These are phyloP conservation scores for Ophion slaviceki DNA, from an alignment of 2,888 invertebrate species.

Conservation along the genomic window DNA sequence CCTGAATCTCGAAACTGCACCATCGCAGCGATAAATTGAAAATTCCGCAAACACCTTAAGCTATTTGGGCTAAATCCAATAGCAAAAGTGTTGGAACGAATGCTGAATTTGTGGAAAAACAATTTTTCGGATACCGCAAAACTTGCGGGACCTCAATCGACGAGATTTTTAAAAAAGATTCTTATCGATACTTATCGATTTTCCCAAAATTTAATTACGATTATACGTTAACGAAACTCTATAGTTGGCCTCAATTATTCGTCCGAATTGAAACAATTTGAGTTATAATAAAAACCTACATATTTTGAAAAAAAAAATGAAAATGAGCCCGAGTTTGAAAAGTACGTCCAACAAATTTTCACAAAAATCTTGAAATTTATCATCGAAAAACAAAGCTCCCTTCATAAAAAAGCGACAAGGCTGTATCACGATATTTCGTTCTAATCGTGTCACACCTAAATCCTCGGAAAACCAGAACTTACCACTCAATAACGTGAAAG, in stretches of 20 bases:
- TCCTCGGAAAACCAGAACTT: conserved; percentile 73
- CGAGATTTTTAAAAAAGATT: not conserved
- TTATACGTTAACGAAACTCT: not conserved
- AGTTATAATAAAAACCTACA: not conserved
- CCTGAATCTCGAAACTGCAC: not conserved
- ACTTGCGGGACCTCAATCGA: not conserved
- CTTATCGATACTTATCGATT: not conserved
- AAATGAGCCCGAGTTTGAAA: too few relatives aligned
- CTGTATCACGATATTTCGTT: not conserved
- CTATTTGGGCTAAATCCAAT: not conserved
- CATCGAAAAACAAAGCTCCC: not conserved
- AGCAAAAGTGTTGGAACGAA: not conserved
- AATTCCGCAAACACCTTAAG: not conserved
- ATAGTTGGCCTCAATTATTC: not conserved
- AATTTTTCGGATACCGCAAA: not conserved
- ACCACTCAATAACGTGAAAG: conserved; percentile 97
- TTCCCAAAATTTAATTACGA: not conserved
- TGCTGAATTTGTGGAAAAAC: not conserved
- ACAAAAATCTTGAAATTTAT: not conserved
- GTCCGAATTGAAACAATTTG: not conserved
- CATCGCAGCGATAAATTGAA: not conserved
- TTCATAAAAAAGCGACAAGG: not conserved
- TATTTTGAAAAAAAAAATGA: not conserved
- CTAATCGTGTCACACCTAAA: not conserved
- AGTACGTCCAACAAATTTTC: not conserved